Base-by-base conservation (phyloP, 2,888 invertebrate genomes). In the Xestoiulus laeticollis region DNA sequence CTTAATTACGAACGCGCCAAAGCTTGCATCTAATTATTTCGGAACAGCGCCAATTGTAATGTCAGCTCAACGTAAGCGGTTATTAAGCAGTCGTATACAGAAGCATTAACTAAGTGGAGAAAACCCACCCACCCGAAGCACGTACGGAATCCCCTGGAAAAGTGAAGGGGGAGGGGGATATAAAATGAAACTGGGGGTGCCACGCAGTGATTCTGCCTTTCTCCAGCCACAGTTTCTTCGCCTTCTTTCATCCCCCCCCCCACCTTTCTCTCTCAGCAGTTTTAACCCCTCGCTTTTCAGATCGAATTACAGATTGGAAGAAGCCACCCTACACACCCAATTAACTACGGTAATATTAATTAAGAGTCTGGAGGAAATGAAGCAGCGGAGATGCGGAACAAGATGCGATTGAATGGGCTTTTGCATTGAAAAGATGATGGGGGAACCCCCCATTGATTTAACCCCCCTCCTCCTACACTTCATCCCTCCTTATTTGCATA, bases 1-100 rank as follows among this genome's bases (percentile, higher is more conserved):
- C 86, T 86, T 86, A 86, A 86, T 86, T 86, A 86, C 86, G 53
- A 86, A 53, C 86, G 86, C 86, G 48, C 86, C 86, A 86, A 59
- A 86, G 86, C 86, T 86, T 53, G 86, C 86, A 86, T 86, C 86
- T 48, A 86, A 86, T 86, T 86, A 86, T 86, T 86, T 48, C 59
- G 32, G 59, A 86, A 43, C 32, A 86, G 86, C 32, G 86, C 78
- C 78, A 78, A 78, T 78, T 78, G 78, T 78, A 78, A 78, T 78
- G 78, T 78, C 78, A 78, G 78, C 78, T 78, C 78, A 78, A 26
- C 78, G 78, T 78, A 78, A 78, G 78, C 78, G 78, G 78, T 78
- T 78, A 78, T 78, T 78, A 78, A 78, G 78, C 78, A 78, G 78
- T 78, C 78, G 78, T 78, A 78, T 78, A 78, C 78, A 78, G 78